Base-by-base conservation (phyloP, 1,140 invertebrate species). In the Lepidurus apus region DNA sequence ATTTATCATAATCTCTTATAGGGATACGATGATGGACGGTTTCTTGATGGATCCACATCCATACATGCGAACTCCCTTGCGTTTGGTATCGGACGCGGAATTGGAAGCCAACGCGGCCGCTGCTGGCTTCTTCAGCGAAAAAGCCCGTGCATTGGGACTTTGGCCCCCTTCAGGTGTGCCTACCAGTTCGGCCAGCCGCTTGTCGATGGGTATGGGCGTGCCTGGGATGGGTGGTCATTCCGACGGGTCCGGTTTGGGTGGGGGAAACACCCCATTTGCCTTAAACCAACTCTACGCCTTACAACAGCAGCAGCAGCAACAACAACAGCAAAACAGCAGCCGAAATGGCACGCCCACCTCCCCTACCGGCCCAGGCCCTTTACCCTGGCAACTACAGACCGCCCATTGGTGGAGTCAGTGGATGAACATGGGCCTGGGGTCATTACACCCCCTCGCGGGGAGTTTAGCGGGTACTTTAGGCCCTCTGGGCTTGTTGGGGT, bases 101-200 rank as follows among this genome's bases (percentile, higher is more conserved):
- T 65, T 65, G 13, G 53, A 65, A 7, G 53, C 53, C 13, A 65
- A 65, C 53, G 53, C 53, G 53, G 53, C 53, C 53, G 53, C 53
- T 17, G 53, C 53, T 1, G 53, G 53, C 1, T 65, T 65, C 13
- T 65, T 65, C 13, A 65, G 53, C 13, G 53, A 65, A 65, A 65
- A 65, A 65, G 53, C 53, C 53, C 8, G 53, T n/a, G 53, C 53
- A 21, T 17, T 65, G 21, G 53, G 53, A 65, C 17, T 65, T 65
- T 65, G 53, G 53, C 53, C 53, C 17, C 53, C 53, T 13, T 65
- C 53, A 65, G 53, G 53, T 65, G 53, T 65, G 53, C 53, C 53
- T 65, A 65, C 53, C n/a, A 65, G 53, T 65, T 65, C 53, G 17
- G 53, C 53, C 21, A 65, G 9, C 53, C 53, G 53, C 4, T 21